A percentile compares a stretch with the other conserved stretches of the same genome.
phyloP scores from a whole-genome alignment of 2,888 invertebrate species.

The Cheilosia grossa region DNA sequence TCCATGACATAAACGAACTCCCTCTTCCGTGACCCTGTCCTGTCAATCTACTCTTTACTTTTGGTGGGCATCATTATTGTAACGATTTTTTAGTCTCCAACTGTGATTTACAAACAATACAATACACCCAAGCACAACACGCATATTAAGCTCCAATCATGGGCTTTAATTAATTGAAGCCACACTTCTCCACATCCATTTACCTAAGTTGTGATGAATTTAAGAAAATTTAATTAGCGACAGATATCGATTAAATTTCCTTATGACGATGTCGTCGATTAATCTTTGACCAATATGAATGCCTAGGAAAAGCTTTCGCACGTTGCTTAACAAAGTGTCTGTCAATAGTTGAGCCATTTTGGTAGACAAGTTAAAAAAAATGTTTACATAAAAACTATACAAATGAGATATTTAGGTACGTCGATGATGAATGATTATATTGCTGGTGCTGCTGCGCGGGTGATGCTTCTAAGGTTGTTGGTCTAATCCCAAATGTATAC shows the following conservation, averaged over 20 bases:
- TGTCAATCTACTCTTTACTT: not conserved
- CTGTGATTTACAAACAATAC: slow-evolving; percentile 21
- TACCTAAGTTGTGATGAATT: slow-evolving; percentile 52
- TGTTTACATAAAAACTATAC: slow-evolving; percentile 19
- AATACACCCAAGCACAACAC: not conserved
- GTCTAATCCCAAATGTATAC: slow-evolving; percentile 28
- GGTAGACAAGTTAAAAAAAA: not conserved
- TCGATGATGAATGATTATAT: slow-evolving; percentile 63
- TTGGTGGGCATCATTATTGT: not conserved
- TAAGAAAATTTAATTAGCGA: slow-evolving; percentile 45
- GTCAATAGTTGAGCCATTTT: slow-evolving; percentile 18
- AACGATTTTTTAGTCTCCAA: slow-evolving; percentile 13
- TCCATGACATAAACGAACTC: too few relatives aligned
- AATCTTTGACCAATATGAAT: slow-evolving; percentile 38
- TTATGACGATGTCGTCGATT: slow-evolving; percentile 42
- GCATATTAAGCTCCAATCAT: slow-evolving; percentile 8
- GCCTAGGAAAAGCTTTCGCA: slow-evolving; percentile 44
- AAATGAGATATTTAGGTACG: slow-evolving; percentile 34
- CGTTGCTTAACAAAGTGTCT: slow-evolving; percentile 24
- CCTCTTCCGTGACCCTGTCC: too few relatives aligned
- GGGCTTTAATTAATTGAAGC: slow-evolving; percentile 51
- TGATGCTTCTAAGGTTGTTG: slow-evolving; percentile 61
- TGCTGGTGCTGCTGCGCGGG: slow-evolving; percentile 58
- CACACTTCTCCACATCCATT: slow-evolving; percentile 30
- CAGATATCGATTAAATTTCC: slow-evolving; percentile 59